Evolutionary conservation across 2,113 vertebrate genomes (phyloP).

Genomic region (Hassar affinis): DNA sequence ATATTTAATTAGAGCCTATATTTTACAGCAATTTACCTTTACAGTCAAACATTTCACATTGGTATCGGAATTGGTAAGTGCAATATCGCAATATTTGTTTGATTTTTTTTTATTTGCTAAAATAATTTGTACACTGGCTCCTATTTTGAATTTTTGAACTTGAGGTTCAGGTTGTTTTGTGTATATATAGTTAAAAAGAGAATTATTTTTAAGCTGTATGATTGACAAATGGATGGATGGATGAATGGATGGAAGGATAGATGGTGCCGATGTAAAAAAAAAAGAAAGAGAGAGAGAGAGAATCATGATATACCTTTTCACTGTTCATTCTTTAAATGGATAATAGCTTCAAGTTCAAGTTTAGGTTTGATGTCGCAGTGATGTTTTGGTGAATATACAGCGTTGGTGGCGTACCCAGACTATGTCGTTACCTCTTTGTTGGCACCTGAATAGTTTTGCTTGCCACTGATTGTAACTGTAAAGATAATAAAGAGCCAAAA

Average conservation of each 20-base stretch:
- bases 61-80: conserved; percentile 40
- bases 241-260: conserved; percentile 11
- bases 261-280: neutral
- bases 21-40: neutral
- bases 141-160: conserved; percentile 37
- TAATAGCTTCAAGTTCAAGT: neutral
- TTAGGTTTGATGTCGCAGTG: neutral
- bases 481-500: neutral
- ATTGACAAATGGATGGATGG: conserved; percentile 14
- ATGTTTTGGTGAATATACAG: neutral
- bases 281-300: neutral
- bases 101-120: conserved; percentile 31
- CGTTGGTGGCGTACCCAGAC: neutral
- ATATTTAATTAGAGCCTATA: conserved; percentile 18
- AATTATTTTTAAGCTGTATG: conserved; percentile 37
- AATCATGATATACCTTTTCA: neutral
- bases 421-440: neutral
- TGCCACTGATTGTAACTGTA: neutral
- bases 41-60: conserved; percentile 4
- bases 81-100: conserved; percentile 49
- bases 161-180: conserved; percentile 50
- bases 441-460: neutral
- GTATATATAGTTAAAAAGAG: conserved; percentile 50
- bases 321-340: neutral
- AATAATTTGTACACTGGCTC: conserved; percentile 56